A percentile compares a stretch with the other conserved stretches of the same genome.
These are phyloP conservation scores for Acheta domesticus DNA, from an alignment of 2,888 invertebrate genomes.

Conservation along the genomic window DNA sequence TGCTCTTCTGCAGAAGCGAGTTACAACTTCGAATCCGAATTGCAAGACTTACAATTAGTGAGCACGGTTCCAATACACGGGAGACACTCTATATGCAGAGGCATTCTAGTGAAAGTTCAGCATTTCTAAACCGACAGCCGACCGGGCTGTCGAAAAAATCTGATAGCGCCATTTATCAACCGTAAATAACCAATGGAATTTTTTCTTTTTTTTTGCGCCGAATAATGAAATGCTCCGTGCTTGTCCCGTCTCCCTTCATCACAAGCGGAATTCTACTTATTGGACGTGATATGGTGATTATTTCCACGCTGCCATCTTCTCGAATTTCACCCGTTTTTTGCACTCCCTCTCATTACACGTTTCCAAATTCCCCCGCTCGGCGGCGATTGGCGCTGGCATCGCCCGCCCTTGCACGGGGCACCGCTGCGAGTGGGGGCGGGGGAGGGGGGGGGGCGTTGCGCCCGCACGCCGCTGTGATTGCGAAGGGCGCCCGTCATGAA, in stretches of 20 bases:
- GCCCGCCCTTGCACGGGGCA: not conserved
- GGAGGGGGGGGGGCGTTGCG: too few relatives aligned
- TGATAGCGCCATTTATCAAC: not conserved
- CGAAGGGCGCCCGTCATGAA: not conserved
- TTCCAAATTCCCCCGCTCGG: not conserved
- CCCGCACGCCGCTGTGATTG: not conserved
- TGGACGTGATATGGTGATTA: slow-evolving; percentile 9
- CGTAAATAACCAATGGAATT: slow-evolving; percentile 7
- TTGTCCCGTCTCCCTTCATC: not conserved
- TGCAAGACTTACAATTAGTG: too few relatives aligned
- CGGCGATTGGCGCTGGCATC: not conserved
- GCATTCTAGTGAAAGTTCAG: too few relatives aligned
- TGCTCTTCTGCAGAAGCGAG: too few relatives aligned
- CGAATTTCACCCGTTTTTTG: not conserved
- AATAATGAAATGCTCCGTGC: not conserved
- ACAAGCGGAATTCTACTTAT: slow-evolving; percentile 7
- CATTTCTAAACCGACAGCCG: too few relatives aligned
- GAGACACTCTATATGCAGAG: too few relatives aligned
- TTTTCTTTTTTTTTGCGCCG: too few relatives aligned
- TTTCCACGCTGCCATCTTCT: not conserved
- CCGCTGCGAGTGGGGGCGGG: too few relatives aligned
- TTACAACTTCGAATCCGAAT: too few relatives aligned
- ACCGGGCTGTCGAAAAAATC: not conserved
- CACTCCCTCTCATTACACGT: not conserved
- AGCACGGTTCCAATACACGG: too few relatives aligned